Conservation (phyloP, 1,140 invertebrate species). For the Nasonia vitripennis region DNA sequence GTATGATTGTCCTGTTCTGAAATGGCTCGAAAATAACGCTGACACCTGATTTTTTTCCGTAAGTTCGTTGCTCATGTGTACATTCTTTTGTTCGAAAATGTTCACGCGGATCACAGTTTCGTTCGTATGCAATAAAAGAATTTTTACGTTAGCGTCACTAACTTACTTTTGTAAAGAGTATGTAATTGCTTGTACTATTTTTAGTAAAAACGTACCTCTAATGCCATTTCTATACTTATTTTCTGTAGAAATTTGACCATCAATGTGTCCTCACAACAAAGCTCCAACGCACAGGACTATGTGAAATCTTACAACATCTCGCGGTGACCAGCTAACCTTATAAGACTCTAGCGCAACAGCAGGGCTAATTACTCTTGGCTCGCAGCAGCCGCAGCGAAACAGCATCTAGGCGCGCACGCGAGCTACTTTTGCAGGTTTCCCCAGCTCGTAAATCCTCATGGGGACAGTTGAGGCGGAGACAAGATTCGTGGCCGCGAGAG, state of each 20-base stretch:
- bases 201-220: too few relatives aligned
- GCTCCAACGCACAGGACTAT: background rate
- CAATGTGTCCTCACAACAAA: too few relatives aligned
- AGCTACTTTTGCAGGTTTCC: conserved; percentile 7
- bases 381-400: background rate
- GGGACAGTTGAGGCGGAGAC: conserved; percentile 29
- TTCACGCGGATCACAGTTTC: too few relatives aligned
- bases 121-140: too few relatives aligned
- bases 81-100: too few relatives aligned
- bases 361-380: conserved; percentile 44
- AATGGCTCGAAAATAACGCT: background rate
- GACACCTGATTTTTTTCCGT: too few relatives aligned
- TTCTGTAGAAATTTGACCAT: too few relatives aligned
- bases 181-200: too few relatives aligned
- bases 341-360: conserved; percentile 13
- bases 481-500: conserved; percentile 35
- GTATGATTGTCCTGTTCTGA: background rate
- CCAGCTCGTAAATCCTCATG: conserved; percentile 42
- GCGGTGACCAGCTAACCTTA: background rate
- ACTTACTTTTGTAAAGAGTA: too few relatives aligned
- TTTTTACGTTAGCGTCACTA: too few relatives aligned
- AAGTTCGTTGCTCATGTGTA: too few relatives aligned
- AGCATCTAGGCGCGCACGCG: background rate
- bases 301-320: background rate
- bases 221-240: too few relatives aligned